Percentiles rank a stretch among this genome's conserved stretches.
These are phyloP conservation scores for Gastrophysa polygoni DNA, from an alignment of 2,888 invertebrate species.

Conservation along the genomic window DNA sequence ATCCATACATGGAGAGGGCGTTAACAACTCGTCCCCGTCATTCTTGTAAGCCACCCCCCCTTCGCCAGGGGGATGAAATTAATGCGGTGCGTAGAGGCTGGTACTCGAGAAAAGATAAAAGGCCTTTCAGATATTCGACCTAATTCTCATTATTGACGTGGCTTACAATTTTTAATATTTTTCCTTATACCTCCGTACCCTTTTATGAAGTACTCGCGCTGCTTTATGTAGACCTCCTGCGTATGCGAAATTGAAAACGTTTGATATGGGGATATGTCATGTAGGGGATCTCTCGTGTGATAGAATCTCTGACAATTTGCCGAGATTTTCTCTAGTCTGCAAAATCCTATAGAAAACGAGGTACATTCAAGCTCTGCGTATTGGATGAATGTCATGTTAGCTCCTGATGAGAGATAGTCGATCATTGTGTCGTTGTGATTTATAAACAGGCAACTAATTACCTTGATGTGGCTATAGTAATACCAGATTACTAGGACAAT, in stretches of 20 bases:
- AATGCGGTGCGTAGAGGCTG: constrained; percentile 20
- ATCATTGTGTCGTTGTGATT: not conserved
- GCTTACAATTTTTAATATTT: not conserved
- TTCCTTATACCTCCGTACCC: not conserved
- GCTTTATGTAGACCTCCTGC: not conserved
- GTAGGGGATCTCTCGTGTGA: not conserved
- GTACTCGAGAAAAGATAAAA: constrained; percentile 23
- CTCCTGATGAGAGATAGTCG: not conserved
- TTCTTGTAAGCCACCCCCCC: not conserved
- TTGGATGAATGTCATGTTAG: not conserved
- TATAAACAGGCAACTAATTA: no score
- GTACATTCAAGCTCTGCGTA: not conserved
- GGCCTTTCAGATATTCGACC: constrained; percentile 18
- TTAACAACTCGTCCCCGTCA: not conserved
- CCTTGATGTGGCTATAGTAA: no score
- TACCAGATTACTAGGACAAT: no score
- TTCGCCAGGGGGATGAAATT: constrained; percentile 15
- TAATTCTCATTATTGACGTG: constrained; percentile 24
- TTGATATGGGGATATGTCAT: not conserved
- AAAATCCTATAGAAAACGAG: not conserved
- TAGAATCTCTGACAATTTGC: not conserved
- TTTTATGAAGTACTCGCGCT: not conserved
- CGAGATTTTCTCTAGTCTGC: not conserved
- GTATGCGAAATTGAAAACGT: not conserved
- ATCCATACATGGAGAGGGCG: not conserved